Base-by-base conservation (phyloP, 1,140 invertebrate species). In the Solenopsis invicta region DNA sequence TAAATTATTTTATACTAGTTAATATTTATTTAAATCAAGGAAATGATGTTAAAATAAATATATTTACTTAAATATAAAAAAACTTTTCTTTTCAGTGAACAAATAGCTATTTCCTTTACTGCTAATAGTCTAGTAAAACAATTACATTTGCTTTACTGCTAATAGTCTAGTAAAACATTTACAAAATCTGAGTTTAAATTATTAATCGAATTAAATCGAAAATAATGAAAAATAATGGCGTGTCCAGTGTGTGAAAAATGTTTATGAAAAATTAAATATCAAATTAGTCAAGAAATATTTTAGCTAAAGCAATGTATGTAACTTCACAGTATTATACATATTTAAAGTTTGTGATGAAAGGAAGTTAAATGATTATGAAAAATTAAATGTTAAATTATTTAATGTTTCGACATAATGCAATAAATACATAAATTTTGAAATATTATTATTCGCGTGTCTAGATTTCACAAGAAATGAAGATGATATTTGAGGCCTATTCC, bases 141-240 rank as follows among this genome's bases (percentile, higher is more conserved):
- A n/a, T n/a, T n/a, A n/a, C n/a, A 2, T 21, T 45, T 21, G 2
- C 4, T 18, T 18, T 37, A 18, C 9, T 52, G 3, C 4, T 41
- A 41, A 76, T 18, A 61, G 41, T n/a, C 24, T 18, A 8, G 1
- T 13, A 67, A 59, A 56, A 76, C 24, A 41, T 16, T 34, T 61
- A 18, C 3, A 21, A 41, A 61, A 41, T 5, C 4, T 74, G 2
- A 34, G 0, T 34, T 12, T 37, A 6, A 54, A 5, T 41, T 16
- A 37, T 56, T 56, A 74, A 74, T 74, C 37, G n/a, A 72, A 3
- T 74, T 54, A 18, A 54, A 52, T 72, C 9, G 4, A 74, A 50
- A 48, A 12, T 37, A 21, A 21, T 9, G 12, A 2, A 56, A 74
- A 56, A 16, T 54, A 74, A 37, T 54, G 1, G 34, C 18, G 9